These are phyloP conservation scores for Syncerus caffer DNA, from an alignment of 2,797 vertebrate genomes.

Conservation along the genomic window DNA sequence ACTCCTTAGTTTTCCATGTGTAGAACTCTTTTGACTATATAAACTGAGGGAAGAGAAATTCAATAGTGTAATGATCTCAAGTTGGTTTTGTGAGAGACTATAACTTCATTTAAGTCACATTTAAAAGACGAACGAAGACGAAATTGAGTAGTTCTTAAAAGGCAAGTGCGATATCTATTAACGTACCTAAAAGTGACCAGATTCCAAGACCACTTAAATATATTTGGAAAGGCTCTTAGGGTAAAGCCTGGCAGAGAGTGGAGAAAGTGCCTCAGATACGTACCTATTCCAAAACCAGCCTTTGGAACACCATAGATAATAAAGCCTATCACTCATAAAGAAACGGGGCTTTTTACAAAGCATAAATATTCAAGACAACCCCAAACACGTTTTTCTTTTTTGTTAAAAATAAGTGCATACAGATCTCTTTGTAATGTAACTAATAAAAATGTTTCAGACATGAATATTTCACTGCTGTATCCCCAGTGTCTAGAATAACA, in stretches of 20 bases:
- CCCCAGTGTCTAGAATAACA: not conserved
- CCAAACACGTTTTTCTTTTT: not conserved
- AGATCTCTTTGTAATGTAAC: not conserved
- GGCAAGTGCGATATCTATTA: not conserved
- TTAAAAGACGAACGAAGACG: conserved; percentile 16
- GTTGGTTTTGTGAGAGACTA: conserved; percentile 41
- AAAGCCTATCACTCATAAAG: not conserved
- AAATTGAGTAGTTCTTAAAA: conserved; percentile 45
- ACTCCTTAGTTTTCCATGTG: conserved; percentile 21
- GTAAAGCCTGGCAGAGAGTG: conserved; percentile 5
- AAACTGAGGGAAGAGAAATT: conserved; percentile 47
- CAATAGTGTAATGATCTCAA: conserved; percentile 37
- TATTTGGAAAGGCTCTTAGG: conserved; percentile 1
- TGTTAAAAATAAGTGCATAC: not conserved
- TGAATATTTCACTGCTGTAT: not conserved
- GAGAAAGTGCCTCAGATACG: not conserved
- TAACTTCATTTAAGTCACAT: conserved; percentile 40
- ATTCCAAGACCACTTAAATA: conserved; percentile 27
- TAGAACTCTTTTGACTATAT: not conserved
- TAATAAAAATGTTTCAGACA: not conserved
- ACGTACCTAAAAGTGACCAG: not conserved
- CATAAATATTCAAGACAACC: not conserved
- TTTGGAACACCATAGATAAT: not conserved
- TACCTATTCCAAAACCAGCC: not conserved
- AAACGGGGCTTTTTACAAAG: not conserved